Base-by-base conservation (phyloP, 1,140 invertebrate species). In the Eumaeus atala region DNA sequence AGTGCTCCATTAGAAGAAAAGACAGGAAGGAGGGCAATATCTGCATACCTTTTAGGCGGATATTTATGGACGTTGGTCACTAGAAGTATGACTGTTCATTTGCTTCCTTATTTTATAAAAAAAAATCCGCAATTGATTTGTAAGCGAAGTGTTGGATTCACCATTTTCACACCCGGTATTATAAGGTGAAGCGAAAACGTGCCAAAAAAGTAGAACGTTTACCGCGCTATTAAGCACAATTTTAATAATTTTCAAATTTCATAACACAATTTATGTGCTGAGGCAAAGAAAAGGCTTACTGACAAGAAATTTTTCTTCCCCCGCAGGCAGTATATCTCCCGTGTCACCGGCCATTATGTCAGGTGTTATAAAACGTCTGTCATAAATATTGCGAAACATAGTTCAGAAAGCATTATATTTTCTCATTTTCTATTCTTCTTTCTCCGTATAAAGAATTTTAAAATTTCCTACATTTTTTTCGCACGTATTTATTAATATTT, bases 291-390 rank as follows among this genome's bases (percentile, higher is more conserved):
- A 56, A 56, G 58, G 48, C 42, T 60, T 37, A 50, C 48, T 33
- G 40, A 44, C 40, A 51, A 64, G 49, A 48, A 47, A 64, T 61
- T 51, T 65, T 58, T 58, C 49, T 59, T 59, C 37, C 48, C 33
- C 40, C 47, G 48, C 44, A 57, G 50, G 35, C 52, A 61, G 61
- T 59, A 56, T 65, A 65, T 62, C 53, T 65, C 44, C 51, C 51
- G 36, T 62, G 54, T 59, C 62, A 56, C 48, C 51, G 60, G 58
- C 59, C 60, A 66, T 62, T 66, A 59, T 59, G 54, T 54, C 56
- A 62, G 48, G 48, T 49, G 53, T 56, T 55, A 56, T 48, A 56
- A 54, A 55, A 59, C 51, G 44, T 48, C 57, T 51, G 61, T 53
- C 50, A 58, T 56, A 56, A 59, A 59, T 58, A 58, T 51, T 18